Conservation (phyloP, 2,113 vertebrate species). For the Rhizomys pruinosus region DNA sequence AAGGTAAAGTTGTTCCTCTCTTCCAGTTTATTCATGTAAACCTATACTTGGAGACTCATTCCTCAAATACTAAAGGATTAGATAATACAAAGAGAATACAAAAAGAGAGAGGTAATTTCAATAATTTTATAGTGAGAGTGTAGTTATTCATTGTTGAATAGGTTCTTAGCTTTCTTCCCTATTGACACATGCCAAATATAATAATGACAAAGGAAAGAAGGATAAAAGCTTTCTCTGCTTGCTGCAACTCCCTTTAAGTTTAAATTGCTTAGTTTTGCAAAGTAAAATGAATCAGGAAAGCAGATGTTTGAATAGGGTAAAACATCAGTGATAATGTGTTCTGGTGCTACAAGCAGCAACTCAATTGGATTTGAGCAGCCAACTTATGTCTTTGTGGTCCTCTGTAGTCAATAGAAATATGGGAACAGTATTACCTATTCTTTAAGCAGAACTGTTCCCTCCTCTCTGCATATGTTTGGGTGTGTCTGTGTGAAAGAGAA, state of each 20-base stretch:
- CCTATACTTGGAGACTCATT: background rate
- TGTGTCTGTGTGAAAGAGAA: background rate
- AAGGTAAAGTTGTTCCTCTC: conserved; percentile 1
- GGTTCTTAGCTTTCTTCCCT: background rate
- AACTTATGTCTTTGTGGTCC: background rate
- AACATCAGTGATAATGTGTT: background rate
- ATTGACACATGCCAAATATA: conserved; percentile 57
- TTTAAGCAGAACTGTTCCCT: background rate
- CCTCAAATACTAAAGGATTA: conserved; percentile 12
- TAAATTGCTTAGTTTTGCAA: conserved; percentile 57
- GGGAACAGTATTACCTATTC: conserved; percentile 20
- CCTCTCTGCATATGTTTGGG: background rate
- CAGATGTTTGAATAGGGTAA: background rate
- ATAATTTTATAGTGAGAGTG: conserved; percentile 9
- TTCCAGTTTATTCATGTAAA: background rate
- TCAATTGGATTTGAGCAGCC: no score
- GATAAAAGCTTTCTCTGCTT: conserved; percentile 7
- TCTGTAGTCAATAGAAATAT: background rate
- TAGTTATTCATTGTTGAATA: conserved; percentile 65
- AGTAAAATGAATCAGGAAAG: conserved; percentile 17
- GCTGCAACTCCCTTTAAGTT: no score
- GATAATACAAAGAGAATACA: conserved; percentile 22
- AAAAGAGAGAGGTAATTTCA: conserved; percentile 25
- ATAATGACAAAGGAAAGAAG: conserved; percentile 35
- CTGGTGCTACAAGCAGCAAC: rapidly evolving